A percentile compares a stretch with the other conserved stretches of the same genome.
Evolutionary conservation across 2,113 vertebrate species (phyloP).

Genomic region (Sarotherodon lohbergeri): DNA sequence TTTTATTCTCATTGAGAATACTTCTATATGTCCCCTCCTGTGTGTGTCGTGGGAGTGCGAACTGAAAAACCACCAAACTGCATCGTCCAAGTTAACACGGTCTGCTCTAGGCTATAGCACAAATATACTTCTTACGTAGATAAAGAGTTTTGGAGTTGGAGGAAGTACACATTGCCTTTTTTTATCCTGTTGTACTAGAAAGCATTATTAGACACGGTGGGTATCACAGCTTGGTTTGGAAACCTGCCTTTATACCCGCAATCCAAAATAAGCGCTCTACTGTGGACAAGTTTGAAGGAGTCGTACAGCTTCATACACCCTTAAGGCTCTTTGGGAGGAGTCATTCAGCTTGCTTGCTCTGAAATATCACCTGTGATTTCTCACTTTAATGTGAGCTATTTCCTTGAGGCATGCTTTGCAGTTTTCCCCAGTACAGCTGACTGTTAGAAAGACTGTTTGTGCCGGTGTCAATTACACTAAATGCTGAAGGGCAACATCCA

Average conservation of each 20-base stretch:
- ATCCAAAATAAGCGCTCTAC: neutral
- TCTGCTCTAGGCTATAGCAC: neutral
- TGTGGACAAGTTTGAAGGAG: neutral
- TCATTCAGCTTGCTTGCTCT: neutral
- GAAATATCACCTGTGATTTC: neutral
- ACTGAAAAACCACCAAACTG: neutral
- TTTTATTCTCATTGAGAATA: neutral
- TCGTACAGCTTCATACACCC: neutral
- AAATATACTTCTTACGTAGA: neutral
- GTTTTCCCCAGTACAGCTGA: neutral
- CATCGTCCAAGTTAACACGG: neutral
- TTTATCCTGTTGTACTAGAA: constrained; percentile 23
- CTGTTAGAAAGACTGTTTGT: neutral
- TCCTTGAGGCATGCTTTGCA: neutral
- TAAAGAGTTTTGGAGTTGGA: constrained; percentile 5
- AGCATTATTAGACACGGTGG: constrained; percentile 21
- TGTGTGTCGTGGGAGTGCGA: neutral
- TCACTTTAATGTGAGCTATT: neutral
- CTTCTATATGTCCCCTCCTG: neutral
- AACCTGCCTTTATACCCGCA: neutral
- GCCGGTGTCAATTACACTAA: neutral
- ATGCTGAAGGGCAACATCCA: neutral
- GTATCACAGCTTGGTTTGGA: constrained; percentile 30
- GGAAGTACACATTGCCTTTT: constrained; percentile 2
- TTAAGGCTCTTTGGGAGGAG: neutral